Evolutionary conservation across 2,888 invertebrate species (phyloP).

Genomic region (Ochropleura plecta): DNA sequence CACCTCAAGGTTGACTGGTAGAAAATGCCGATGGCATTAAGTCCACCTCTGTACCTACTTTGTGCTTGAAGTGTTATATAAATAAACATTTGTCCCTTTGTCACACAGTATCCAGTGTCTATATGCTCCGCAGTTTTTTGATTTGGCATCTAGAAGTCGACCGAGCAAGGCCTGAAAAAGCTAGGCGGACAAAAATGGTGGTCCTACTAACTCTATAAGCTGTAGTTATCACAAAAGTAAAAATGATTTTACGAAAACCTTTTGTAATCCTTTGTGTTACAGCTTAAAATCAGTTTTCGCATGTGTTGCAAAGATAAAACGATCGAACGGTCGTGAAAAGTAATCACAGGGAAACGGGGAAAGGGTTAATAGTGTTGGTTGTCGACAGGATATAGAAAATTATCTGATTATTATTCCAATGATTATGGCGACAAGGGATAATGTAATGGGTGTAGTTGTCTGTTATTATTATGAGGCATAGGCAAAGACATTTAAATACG

Average conservation of each 20-base stretch:
- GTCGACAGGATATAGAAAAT: constrained; percentile 14
- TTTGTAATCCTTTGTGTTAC: background rate
- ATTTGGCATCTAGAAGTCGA: background rate
- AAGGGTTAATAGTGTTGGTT: constrained; percentile 20
- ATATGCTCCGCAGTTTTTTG: too few relatives aligned
- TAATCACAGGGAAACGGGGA: constrained; percentile 20
- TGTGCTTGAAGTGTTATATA: too few relatives aligned
- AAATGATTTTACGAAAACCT: background rate
- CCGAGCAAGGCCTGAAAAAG: background rate
- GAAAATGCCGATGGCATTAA: too few relatives aligned
- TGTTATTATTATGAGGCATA: background rate
- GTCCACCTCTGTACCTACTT: too few relatives aligned
- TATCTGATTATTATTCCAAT: constrained; percentile 15
- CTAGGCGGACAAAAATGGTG: too few relatives aligned
- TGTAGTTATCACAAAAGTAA: background rate
- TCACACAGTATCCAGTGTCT: too few relatives aligned
- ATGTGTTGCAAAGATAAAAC: constrained; percentile 44
- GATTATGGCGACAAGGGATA: constrained; percentile 17
- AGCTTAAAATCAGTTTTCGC: constrained; percentile 9
- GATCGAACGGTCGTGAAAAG: constrained; percentile 45
- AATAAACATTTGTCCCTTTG: too few relatives aligned
- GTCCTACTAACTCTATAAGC: background rate
- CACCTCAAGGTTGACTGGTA: too few relatives aligned
- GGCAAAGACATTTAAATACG: background rate
- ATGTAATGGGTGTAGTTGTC: constrained; percentile 9